Base-by-base conservation (phyloP, 2,113 vertebrate genomes). In the Chionomys nivalis region DNA sequence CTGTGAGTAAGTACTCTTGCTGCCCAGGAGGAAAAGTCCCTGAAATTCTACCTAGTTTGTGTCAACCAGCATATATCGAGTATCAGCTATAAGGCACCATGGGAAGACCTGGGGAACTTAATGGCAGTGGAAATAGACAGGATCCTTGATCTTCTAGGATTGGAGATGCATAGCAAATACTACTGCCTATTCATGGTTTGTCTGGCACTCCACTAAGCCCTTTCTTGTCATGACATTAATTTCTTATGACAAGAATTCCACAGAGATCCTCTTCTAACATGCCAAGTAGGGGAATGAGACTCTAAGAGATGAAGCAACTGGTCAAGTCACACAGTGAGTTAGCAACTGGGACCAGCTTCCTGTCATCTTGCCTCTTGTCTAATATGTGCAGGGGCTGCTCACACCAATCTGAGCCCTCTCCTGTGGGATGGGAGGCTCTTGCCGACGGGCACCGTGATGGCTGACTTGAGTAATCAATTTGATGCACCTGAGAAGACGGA, bases 11-110 rank as follows among this genome's bases (percentile, higher is more conserved):
- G 8, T 49, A 7, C 31, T 91, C 26, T 1, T 88, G 24, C 0
- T 13, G 44, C 66, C 61, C 72, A 89, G 76, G 14, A 81, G 47
- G 85, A 70, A 66, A 89, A 77, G 61, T 52, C 23, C 86, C 95
- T 47, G n/a, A 85, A 73, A 89, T 89, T 87, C 78, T 93, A 49
- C 39, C 63, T 58, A 79, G 4, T 79, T 95, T 76, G 12, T 36
- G 39, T 83, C 79, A 79, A 36, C 39, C 76, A 61, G 21, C 17
- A 44, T 13, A 44, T 47, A 93, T 16, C 79, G 49, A 61, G 14
- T 2, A 17, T 36, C 36, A 73, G 36, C 75, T 90, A 0, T 44
- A 49, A 58, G 28, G 72, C 47, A 31, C 7, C 13, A 42, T 68
- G 66, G 33, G 66, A 75, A 61, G 61, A 91, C 75, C 83, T 95